Base-by-base conservation (phyloP, 2,113 vertebrate genomes). In the Ctenodactylus gundi region DNA sequence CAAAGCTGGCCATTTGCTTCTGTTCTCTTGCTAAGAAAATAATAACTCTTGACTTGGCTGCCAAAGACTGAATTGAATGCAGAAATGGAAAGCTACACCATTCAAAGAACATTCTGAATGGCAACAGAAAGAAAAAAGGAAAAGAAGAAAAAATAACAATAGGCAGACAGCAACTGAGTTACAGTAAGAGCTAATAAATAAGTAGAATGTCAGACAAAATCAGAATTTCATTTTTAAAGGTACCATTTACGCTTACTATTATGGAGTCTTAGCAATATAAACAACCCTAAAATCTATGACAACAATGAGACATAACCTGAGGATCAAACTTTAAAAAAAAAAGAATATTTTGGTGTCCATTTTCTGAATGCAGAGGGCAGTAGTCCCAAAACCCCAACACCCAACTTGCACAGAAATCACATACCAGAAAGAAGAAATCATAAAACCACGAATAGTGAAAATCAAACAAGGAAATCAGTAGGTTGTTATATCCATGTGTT, bases 401-500 rank as follows among this genome's bases (percentile, higher is more conserved):
- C 3, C 3, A 44, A 4, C 12, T 14, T 27, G 6, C n/a, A 39
- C 1, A 68, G 23, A 58, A 7, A 65, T 34, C 23, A 62, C 6
- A 46, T 0, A 15, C 11, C 41, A 41, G 34, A 85, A 72, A n/a
- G 58, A 81, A 84, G 76, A 53, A 46, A 76, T 4, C 53, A 34
- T n/a, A 65, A 60, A 62, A 88, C 44, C 8, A 78, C 36, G 31
- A 82, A 34, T 11, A 34, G 49, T 55, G 7, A 85, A 95, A 75
- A 90, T 36, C 36, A 17, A 91, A 80, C 4, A 21, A 55, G 7
- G 27, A 78, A 75, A 86, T n/a, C 83, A 65, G 36, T 44, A 82
- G 60, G 72, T 62, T 82, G 75, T 82, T 81, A 90, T 44, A 68
- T 87, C 70, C 80, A 83, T 80, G 93, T 23, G 51, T 68, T 78